Conservation (phyloP, 2,888 invertebrate genomes). For the Brassicogethes aeneus region DNA sequence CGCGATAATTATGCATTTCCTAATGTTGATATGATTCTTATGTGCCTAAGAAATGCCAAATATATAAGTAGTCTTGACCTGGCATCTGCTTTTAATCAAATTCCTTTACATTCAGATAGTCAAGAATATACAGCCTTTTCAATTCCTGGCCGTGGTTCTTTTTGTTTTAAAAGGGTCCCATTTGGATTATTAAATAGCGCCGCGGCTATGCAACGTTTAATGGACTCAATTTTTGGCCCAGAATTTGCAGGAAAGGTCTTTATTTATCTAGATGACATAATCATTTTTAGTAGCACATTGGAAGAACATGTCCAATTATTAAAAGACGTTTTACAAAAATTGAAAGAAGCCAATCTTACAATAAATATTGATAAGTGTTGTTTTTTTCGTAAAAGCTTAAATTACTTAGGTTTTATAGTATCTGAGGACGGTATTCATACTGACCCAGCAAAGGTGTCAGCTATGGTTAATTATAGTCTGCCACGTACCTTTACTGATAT, state of each 20-base stretch:
- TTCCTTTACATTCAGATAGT: background rate
- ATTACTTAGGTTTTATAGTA: background rate
- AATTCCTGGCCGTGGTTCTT: background rate
- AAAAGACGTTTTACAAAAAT: background rate
- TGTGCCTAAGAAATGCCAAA: conserved; percentile 8
- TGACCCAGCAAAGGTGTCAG: background rate
- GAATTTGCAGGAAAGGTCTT: background rate
- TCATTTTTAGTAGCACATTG: background rate
- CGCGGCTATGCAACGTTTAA: background rate
- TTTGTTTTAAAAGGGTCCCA: conserved; percentile 3
- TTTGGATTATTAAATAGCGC: conserved; percentile 1
- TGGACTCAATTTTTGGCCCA: background rate
- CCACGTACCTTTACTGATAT: background rate
- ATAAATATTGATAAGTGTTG: background rate
- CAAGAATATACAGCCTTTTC: background rate
- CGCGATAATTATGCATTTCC: conserved; percentile 12
- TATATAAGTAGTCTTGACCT: conserved; percentile 4
- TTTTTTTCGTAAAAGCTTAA: background rate
- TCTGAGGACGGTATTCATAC: background rate
- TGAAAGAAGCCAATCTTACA: background rate
- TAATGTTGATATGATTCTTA: conserved; percentile 11
- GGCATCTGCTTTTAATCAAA: background rate
- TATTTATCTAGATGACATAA: background rate
- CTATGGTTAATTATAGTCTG: background rate
- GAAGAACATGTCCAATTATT: background rate